Evolutionary conservation across 2,888 invertebrate genomes (phyloP).

Genomic region (Hirtodrosophila cameraria): DNA sequence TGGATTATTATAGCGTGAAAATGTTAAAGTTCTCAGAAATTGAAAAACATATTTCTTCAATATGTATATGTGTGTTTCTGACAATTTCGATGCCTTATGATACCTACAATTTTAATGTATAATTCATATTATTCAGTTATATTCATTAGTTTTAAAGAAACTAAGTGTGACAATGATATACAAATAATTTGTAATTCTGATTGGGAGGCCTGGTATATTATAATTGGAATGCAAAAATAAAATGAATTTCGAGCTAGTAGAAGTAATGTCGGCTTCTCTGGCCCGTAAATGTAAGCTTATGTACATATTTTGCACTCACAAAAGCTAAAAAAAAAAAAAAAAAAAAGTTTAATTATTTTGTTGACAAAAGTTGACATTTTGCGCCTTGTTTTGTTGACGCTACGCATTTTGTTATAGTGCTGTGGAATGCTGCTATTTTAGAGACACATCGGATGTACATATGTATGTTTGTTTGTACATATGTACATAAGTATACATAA

Average conservation of each 20-base stretch:
- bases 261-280: not conserved
- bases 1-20: too few species aligned
- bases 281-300: slow-evolving; percentile 36
- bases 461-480: slow-evolving; percentile 14
- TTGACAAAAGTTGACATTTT: slow-evolving; percentile 70
- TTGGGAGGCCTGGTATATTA: too few species aligned
- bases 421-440: slow-evolving; percentile 63
- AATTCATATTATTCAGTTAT: too few species aligned
- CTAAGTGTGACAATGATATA: too few species aligned
- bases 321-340: too few species aligned
- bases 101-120: too few species aligned
- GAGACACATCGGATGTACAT: slow-evolving; percentile 35
- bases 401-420: slow-evolving; percentile 48
- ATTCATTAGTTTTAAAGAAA: too few species aligned
- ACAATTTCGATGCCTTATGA: too few species aligned
- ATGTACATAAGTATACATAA: slow-evolving; percentile 1
- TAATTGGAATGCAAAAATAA: slow-evolving; percentile 12
- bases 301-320: slow-evolving; percentile 53
- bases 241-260: not conserved
- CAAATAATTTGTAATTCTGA: too few species aligned
- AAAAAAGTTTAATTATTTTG: slow-evolving; percentile 74
- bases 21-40: too few species aligned
- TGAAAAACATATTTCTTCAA: too few species aligned
- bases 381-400: slow-evolving; percentile 53
- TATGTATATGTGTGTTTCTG: too few species aligned